Base-by-base conservation (phyloP, 2,113 vertebrate genomes). In the Odocoileus virginianus region DNA sequence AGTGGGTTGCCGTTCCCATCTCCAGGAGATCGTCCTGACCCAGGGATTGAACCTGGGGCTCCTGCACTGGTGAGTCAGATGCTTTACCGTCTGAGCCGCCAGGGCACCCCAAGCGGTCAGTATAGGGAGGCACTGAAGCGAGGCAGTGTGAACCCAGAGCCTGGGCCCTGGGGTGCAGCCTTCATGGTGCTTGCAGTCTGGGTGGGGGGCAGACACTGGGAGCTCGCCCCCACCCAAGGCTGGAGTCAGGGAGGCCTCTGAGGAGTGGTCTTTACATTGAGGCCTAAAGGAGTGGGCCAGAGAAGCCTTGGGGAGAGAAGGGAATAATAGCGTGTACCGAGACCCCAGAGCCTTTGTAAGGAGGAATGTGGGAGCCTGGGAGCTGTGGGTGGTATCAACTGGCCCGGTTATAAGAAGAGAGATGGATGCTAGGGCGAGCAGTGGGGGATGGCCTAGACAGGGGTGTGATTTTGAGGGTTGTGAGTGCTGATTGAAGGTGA, bases 271-370 rank as follows among this genome's bases (percentile, higher is more conserved):
- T 60, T 60, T 90, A 54, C 36, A 57, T 81, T 36, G 33, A 71
- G 60, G 3, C 45, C 45, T 50, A 12, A 43, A 47, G 47, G 33
- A 23, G 10, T 3, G 16, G 57, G 28, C 45, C 54, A 67, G 25
- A 76, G n/a, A 50, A 67, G 45, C 47, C 2, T 0, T 7, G 16
- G 33, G 58, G 40, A 76, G 54, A 57, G 36, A 83, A 71, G 60
- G 43, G 11, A n/a, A 7, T 2, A 54, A 7, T 2, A 54, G 81
- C 17, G 6, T 1, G 8, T 30, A 13, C 0, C 4, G 23, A 87
- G n/a, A 19, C 9, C 36, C 30, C 8, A 14, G 21, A 27, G 9
- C 82, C 52, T 55, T 36, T 23, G 25, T 27, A n/a, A 28, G 43
- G 64, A 19, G 71, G 89, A 71, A 43, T 33, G 43, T 74, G 64